Percentiles rank a stretch among this genome's conserved stretches.
phyloP scores from a whole-genome alignment of 1,140 invertebrate genomes.

The Yoshiicerus persimilis region DNA sequence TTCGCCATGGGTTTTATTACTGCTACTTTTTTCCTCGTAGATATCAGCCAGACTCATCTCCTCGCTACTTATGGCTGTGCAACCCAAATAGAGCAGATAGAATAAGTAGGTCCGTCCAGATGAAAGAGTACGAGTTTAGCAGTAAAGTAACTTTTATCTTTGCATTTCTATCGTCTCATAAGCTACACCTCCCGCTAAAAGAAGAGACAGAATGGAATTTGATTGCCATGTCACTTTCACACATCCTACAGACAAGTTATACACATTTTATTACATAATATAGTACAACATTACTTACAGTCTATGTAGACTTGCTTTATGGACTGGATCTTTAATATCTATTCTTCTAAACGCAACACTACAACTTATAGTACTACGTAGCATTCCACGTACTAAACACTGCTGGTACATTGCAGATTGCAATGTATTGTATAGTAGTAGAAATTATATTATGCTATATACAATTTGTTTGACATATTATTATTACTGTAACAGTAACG shows the following conservation, averaged over 20 bases:
- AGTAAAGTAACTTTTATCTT: neutral
- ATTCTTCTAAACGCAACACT: neutral
- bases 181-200: neutral
- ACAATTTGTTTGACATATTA: neutral
- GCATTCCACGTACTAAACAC: neutral
- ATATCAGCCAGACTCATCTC: neutral
- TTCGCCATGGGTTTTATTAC: neutral
- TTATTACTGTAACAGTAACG: neutral
- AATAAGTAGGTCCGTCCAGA: neutral
- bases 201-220: neutral
- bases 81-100: neutral
- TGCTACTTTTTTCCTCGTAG: neutral
- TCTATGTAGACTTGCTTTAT: neutral
- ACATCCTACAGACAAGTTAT: neutral
- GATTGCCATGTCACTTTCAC: neutral
- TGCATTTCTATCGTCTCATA: neutral
- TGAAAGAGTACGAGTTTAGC: neutral
- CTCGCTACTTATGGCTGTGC: neutral
- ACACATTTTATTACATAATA: neutral
- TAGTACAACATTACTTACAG: neutral
- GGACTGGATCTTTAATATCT: neutral
- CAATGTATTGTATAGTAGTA: neutral
- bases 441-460: neutral
- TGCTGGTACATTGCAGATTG: too few relatives aligned
- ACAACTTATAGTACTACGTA: neutral